phyloP scores from a whole-genome alignment of 2,113 vertebrate species.

The Chaetorhynchus papuensis region DNA sequence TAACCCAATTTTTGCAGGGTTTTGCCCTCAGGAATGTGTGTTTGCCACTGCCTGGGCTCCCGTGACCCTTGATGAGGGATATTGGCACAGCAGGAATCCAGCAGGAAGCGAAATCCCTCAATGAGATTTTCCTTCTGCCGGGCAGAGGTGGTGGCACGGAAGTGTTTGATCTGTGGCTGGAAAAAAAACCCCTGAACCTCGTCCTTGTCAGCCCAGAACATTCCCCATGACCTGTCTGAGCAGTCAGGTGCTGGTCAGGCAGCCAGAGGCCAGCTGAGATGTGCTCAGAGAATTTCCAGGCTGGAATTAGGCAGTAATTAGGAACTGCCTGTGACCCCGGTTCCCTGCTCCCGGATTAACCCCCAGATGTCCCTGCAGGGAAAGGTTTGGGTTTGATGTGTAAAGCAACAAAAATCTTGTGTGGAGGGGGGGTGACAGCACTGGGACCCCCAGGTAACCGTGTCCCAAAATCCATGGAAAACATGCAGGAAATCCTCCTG shows the following conservation, averaged over 20 bases:
- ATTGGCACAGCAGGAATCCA: neutral
- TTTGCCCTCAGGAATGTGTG: neutral
- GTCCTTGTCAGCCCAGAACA: neutral
- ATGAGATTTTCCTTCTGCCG: neutral
- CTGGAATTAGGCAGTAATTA: neutral
- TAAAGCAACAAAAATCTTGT: neutral
- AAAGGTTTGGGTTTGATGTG: neutral
- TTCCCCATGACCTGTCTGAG: neutral
- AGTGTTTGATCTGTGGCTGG: conserved; percentile 5
- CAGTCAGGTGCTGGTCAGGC: neutral
- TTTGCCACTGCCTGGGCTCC: neutral
- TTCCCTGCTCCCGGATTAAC: neutral
- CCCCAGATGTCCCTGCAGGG: neutral
- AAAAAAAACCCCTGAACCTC: neutral
- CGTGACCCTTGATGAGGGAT: neutral
- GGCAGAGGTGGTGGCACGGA: neutral
- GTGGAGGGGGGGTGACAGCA: neutral
- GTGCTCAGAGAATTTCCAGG: neutral
- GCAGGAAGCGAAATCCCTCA: neutral
- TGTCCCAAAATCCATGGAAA: neutral
- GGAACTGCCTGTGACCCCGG: neutral
- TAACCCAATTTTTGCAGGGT: neutral
- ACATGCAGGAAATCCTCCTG: neutral
- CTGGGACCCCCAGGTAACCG: accelerated
- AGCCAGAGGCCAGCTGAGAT: neutral